Conservation (phyloP, 2,113 vertebrate genomes). For the Amia ocellicauda region DNA sequence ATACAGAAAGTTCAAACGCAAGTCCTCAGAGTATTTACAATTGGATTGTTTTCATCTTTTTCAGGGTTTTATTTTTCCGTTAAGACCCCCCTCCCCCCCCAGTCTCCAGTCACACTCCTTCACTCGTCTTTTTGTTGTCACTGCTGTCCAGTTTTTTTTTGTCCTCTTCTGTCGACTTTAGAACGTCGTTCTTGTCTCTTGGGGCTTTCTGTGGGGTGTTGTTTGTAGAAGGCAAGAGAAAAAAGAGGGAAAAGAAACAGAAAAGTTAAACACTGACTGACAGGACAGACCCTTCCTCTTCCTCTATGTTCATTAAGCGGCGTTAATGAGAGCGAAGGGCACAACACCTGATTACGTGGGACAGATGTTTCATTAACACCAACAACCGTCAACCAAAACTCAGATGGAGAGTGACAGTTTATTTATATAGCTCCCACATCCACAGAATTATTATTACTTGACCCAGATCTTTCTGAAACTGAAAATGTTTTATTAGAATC, state of each 20-base stretch:
- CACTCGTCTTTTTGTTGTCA: neutral
- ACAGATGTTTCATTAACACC: neutral
- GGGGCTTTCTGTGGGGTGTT: conserved; percentile 6
- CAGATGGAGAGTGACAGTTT: neutral
- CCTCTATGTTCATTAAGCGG: neutral
- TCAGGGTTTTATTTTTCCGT: no score
- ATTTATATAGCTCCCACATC: neutral
- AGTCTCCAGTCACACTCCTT: neutral
- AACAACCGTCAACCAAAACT: neutral
- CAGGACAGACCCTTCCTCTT: neutral
- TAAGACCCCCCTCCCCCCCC: no score
- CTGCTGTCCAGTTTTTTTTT: neutral
- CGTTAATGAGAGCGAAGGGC: neutral
- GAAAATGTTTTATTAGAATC: no score
- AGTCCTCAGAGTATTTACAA: conserved; percentile 13
- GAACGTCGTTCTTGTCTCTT: conserved; percentile 8
- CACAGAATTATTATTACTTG: conserved; percentile 1
- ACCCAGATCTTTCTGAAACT: no score
- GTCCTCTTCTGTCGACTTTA: conserved; percentile 15
- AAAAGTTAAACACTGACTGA: neutral
- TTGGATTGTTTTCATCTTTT: neutral
- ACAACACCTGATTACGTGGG: no score
- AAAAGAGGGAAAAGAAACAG: neutral
- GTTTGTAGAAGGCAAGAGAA: neutral
- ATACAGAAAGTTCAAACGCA: conserved; percentile 19